Base-by-base conservation (phyloP, 1,140 invertebrate genomes). In the Cherax quadricarinatus region DNA sequence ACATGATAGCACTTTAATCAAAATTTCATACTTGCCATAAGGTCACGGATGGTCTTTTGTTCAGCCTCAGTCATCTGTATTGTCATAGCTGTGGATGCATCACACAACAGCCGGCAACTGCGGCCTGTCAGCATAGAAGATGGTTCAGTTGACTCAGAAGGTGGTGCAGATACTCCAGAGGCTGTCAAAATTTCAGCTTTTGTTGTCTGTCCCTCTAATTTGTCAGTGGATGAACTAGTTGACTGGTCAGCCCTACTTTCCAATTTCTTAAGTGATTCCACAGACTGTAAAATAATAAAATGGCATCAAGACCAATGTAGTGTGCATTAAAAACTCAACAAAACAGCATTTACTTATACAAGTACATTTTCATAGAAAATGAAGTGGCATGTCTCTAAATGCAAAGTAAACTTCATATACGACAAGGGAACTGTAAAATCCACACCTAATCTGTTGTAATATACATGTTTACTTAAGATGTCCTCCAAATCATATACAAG, bases 71-170 rank as follows among this genome's bases (percentile, higher is more conserved):
- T 95, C 87, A 96, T 95, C 94, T 96, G 96, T 79, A 96, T 93
- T 94, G 97, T 96, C 16, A 96, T 95, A 91, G 97, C 94, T 18
- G 96, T 97, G 12, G 93, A 93, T 12, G 93, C 91, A 95, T 97
- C 96, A 93, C 96, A 97, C 53, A 97, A 86, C 30, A 93, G 60
- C 16, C 89, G 57, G 9, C 87, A 41, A 3, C 79, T 18, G 24
- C 57, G n/a, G 12, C 81, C 53, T 18, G 48, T 75, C 12, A 66
- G 14, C 12, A n/a, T 12, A n/a, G 14, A 9, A 5, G 48, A 10
- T 16, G 79, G 18, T 5, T 21, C 48, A 0, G 53, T 57, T 3
- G 82, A 10, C 14, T 53, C 24, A 1, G 81, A 24, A 14, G 51
- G 82, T 30, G 82, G 53, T 3, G 7, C 6, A 24, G 53, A n/a